phyloP scores from a whole-genome alignment of 2,888 invertebrate species.

The Andrena camellia region DNA sequence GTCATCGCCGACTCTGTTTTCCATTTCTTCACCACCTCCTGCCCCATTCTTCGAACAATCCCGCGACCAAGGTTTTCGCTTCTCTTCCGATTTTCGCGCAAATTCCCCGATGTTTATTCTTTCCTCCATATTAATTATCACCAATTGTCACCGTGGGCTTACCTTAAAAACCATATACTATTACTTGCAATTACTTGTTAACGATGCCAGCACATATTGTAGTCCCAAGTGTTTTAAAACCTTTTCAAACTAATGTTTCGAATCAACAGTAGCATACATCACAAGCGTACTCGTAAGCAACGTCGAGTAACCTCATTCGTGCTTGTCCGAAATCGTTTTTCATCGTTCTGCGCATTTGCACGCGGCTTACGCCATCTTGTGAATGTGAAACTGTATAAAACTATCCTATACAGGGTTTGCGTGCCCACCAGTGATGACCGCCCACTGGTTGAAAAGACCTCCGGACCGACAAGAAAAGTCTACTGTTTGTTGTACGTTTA shows the following conservation, averaged over 20 bases:
- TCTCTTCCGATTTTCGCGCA: not conserved
- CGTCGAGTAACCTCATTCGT: not conserved
- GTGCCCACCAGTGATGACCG: too few species aligned
- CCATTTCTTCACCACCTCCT: not conserved
- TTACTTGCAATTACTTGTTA: not conserved
- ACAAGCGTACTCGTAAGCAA: not conserved
- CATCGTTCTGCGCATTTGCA: not conserved
- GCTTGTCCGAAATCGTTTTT: not conserved
- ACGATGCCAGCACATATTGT: not conserved
- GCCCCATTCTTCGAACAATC: too few species aligned
- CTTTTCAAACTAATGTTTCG: not conserved
- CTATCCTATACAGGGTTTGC: not conserved
- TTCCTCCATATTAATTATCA: conserved; percentile 16
- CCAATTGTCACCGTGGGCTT: not conserved
- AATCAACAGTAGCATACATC: not conserved
- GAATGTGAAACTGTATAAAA: not conserved
- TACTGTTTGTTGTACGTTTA: too few species aligned
- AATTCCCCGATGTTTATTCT: not conserved
- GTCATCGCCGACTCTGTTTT: not conserved
- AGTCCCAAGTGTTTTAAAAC: not conserved
- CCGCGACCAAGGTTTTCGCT: not conserved
- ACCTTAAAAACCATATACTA: not conserved
- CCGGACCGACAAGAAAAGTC: too few species aligned
- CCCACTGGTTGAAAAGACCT: too few species aligned
- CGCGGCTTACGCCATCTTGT: not conserved